Percentiles rank a stretch among this genome's conserved stretches.
These are phyloP conservation scores for Eleutherodactylus coqui DNA, from an alignment of 2,797 vertebrate species.

Conservation along the genomic window DNA sequence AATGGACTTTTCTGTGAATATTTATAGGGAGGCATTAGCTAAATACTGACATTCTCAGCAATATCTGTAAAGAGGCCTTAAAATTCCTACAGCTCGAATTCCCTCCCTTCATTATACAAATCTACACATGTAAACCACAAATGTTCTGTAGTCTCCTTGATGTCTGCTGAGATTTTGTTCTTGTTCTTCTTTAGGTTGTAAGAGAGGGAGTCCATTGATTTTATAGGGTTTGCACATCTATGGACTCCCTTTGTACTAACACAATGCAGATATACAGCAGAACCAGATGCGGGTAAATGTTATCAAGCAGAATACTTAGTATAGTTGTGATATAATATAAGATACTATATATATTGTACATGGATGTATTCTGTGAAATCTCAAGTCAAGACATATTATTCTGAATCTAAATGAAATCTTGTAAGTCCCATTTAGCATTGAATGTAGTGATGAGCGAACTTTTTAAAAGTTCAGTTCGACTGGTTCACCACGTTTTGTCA, in stretches of 20 bases:
- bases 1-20: constrained; percentile 16
- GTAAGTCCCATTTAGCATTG: no score
- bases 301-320: neutral
- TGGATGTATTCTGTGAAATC: neutral
- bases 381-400: neutral
- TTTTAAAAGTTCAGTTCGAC: no score
- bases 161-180: neutral
- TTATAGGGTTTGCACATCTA: neutral
- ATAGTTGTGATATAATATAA: neutral
- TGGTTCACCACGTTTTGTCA: no score
- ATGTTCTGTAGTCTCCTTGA: neutral
- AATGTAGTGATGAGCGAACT: no score
- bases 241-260: neutral
- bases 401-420: neutral
- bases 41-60: neutral
- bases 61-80: neutral
- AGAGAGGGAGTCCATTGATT: neutral
- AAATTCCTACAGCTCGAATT: neutral
- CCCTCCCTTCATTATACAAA: neutral
- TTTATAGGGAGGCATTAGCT: neutral
- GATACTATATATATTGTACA: neutral
- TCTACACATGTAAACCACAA: neutral
- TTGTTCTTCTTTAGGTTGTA: neutral
- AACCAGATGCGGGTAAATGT: neutral
- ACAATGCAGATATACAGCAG: neutral